phyloP scores from a whole-genome alignment of 2,888 invertebrate species.

The Mactromeris polynyma region DNA sequence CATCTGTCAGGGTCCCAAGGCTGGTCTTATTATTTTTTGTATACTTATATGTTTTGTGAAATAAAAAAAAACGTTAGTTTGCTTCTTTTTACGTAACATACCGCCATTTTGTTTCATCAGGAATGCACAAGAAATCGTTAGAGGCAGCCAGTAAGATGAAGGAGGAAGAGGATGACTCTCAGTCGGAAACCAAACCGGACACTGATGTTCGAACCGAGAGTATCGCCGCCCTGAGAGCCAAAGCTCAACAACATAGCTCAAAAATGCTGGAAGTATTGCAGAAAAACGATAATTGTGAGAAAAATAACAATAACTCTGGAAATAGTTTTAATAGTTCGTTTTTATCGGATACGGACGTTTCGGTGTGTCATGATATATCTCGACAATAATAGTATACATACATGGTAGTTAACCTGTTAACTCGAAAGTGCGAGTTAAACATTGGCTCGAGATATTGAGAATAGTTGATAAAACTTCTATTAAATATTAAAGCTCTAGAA shows the following conservation, averaged over 20 bases:
- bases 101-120: constrained; percentile 88
- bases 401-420: not conserved
- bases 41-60: no score
- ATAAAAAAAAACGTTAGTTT: no score
- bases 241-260: constrained; percentile 95
- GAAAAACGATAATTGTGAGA: constrained; percentile 65
- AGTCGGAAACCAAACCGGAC: constrained; percentile 84
- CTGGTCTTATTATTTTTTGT: no score
- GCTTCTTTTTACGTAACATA: not conserved
- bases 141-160: constrained; percentile 98
- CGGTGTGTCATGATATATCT: constrained; percentile 44
- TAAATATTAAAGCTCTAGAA: not conserved
- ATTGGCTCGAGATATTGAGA: not conserved
- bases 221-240: constrained; percentile 96
- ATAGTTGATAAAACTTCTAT: not conserved
- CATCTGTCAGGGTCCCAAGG: no score
- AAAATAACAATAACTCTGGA: constrained; percentile 47
- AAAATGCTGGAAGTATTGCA: constrained; percentile 78
- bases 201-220: constrained; percentile 93
- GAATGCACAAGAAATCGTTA: constrained; percentile 99
- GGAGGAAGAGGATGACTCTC: constrained; percentile 90
- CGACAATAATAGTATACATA: constrained; percentile 27
- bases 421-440: not conserved
- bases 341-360: constrained; percentile 62
- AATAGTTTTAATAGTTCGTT: constrained; percentile 72